Conservation (phyloP, 2,797 vertebrate genomes). For the Geotria australis region DNA sequence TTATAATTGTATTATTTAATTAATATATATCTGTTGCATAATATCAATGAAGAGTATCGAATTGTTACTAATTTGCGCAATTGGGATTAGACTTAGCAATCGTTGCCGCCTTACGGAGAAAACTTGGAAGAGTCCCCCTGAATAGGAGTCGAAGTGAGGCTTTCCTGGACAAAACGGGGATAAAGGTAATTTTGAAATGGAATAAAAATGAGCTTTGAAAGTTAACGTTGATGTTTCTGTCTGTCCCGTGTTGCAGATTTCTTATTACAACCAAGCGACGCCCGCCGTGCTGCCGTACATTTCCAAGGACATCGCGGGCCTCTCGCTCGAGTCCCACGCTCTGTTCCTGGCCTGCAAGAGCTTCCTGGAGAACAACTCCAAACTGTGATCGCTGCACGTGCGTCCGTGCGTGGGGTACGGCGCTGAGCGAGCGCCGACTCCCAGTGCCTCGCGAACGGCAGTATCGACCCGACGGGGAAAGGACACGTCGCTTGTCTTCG, state of each 20-base stretch:
- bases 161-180: neutral
- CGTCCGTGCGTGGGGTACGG: too few species aligned
- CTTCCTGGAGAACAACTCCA: constrained; percentile 37
- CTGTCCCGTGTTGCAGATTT: constrained; percentile 21
- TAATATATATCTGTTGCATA: too few species aligned
- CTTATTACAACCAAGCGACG: constrained; percentile 75
- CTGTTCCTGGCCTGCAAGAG: constrained; percentile 37
- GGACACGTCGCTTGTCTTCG: too few species aligned
- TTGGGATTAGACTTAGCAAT: too few species aligned
- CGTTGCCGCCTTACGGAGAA: too few species aligned
- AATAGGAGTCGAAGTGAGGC: neutral
- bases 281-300: constrained; percentile 47
- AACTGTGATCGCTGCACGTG: neutral
- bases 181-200: neutral
- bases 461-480: too few species aligned
- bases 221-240: neutral
- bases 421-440: too few species aligned
- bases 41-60: too few species aligned
- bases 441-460: too few species aligned
- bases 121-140: neutral
- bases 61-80: too few species aligned
- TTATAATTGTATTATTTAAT: too few species aligned
- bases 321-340: constrained; percentile 43
- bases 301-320: constrained; percentile 50
- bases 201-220: too few species aligned